phyloP scores from a whole-genome alignment of 2,797 vertebrate genomes.

The Bovichtus diacanthus region DNA sequence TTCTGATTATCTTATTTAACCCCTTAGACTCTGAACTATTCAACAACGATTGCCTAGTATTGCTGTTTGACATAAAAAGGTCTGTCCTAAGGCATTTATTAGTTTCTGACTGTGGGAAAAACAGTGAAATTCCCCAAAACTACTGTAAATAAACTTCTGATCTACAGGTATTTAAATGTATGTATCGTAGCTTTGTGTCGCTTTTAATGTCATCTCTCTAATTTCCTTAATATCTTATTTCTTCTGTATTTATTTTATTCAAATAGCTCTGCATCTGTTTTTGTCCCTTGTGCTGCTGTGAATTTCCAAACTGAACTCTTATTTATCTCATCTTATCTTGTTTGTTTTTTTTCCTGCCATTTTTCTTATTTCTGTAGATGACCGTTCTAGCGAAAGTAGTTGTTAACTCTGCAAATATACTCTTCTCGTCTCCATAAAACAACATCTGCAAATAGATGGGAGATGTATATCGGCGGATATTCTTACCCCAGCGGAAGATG shows the following conservation, averaged over 20 bases:
- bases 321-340: background rate
- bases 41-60: too few relatives aligned
- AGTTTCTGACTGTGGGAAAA: too few relatives aligned
- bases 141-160: too few relatives aligned
- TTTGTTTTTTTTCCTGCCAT: background rate
- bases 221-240: background rate
- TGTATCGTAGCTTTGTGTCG: background rate
- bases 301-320: background rate
- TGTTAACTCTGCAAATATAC: slow-evolving; percentile 27
- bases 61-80: too few relatives aligned
- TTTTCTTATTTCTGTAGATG: background rate
- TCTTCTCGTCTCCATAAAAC: slow-evolving; percentile 30
- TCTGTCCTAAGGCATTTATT: too few relatives aligned
- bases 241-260: background rate
- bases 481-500: slow-evolving; percentile 43
- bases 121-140: too few relatives aligned
- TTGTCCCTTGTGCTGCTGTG: background rate
- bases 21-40: too few relatives aligned
- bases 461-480: slow-evolving; percentile 43
- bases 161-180: background rate
- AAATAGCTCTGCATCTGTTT: background rate
- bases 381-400: slow-evolving; percentile 24
- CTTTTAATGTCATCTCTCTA: background rate
- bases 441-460: slow-evolving; percentile 40
- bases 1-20: too few relatives aligned